Percentiles rank a stretch among this genome's conserved stretches.
phyloP scores from a whole-genome alignment of 2,888 invertebrate genomes.

The Vesta saturnalis region DNA sequence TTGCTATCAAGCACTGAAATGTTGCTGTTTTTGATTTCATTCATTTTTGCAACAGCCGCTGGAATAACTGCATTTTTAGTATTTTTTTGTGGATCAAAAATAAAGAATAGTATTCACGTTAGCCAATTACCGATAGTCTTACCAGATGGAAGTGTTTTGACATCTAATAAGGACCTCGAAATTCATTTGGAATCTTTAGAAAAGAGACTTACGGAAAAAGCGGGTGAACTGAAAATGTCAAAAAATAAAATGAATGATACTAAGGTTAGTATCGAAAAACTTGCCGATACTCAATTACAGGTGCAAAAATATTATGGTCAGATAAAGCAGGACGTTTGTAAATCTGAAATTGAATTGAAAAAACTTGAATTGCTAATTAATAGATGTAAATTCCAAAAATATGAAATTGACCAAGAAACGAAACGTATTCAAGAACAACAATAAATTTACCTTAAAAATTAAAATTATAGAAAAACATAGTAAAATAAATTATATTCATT shows the following conservation, averaged over 20 bases:
- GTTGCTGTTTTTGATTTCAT: conserved; percentile 44
- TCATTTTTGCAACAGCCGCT: conserved; percentile 49
- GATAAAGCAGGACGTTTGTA: background rate
- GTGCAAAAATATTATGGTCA: background rate
- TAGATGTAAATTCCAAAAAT: background rate
- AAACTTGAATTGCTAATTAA: background rate
- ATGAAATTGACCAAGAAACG: background rate
- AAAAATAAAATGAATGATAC: conserved; percentile 1
- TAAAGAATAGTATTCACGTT: conserved; percentile 20
- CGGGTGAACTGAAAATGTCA: background rate
- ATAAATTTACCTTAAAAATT: no score
- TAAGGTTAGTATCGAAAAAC: background rate
- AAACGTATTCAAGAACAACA: background rate
- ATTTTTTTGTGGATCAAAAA: conserved; percentile 48
- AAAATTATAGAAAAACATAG: no score
- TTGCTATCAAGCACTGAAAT: background rate
- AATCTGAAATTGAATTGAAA: background rate
- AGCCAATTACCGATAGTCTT: background rate
- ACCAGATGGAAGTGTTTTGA: background rate
- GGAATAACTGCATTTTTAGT: conserved; percentile 52
- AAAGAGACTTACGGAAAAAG: background rate
- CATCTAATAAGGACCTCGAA: background rate
- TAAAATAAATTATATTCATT: background rate
- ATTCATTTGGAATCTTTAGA: background rate
- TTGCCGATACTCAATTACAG: background rate